phyloP scores from a whole-genome alignment of 2,797 vertebrate species.

The Phoebastria nigripes region DNA sequence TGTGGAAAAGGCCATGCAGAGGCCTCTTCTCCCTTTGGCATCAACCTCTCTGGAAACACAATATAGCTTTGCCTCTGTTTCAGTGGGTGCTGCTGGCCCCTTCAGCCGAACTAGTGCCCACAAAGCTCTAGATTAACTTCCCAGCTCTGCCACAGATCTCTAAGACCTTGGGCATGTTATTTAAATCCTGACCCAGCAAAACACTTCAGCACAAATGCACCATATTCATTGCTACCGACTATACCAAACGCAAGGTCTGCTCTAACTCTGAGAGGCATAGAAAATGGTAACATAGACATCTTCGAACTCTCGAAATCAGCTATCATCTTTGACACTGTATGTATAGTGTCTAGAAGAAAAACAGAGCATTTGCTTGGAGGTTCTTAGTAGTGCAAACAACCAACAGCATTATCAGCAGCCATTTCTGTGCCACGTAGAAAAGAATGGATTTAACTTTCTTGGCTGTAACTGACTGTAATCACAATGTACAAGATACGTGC shows the following conservation, averaged over 20 bases:
- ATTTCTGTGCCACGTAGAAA: fast-evolving
- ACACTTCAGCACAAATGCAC: background rate
- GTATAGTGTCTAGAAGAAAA: background rate
- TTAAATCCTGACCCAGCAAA: background rate
- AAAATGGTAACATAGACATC: background rate
- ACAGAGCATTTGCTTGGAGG: background rate
- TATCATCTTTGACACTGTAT: background rate
- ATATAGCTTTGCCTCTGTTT: background rate
- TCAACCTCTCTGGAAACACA: background rate
- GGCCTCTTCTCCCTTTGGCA: background rate
- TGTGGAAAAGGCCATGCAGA: background rate
- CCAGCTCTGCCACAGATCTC: background rate
- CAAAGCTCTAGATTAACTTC: background rate
- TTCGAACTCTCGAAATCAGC: background rate
- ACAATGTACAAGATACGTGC: background rate
- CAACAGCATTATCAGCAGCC: background rate
- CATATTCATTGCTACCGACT: background rate
- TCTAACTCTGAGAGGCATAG: background rate
- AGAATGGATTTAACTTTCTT: background rate
- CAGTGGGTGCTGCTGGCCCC: background rate
- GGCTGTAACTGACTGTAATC: background rate
- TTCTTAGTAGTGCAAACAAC: background rate
- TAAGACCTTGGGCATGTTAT: background rate
- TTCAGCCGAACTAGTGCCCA: background rate
- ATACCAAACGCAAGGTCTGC: background rate